Evolutionary conservation across 2,888 invertebrate genomes (phyloP).

Genomic region (Megastigmus dorsalis): DNA sequence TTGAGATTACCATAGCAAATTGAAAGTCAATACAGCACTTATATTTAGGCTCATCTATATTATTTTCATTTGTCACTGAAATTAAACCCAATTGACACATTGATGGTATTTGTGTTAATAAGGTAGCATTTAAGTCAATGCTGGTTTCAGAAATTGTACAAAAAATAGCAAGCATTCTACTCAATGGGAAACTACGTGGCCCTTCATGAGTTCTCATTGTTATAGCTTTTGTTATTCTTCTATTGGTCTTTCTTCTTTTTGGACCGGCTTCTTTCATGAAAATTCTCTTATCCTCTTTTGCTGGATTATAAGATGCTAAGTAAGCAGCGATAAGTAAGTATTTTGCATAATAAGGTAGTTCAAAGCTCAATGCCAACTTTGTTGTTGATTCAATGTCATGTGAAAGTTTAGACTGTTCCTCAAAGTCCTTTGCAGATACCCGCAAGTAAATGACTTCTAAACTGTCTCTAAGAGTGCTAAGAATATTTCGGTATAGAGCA

Average conservation of each 20-base stretch:
- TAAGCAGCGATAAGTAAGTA: slow-evolving; percentile 92
- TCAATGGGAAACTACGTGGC: slow-evolving; percentile 88
- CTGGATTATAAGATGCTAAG: slow-evolving; percentile 93
- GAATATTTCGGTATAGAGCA: slow-evolving; percentile 87
- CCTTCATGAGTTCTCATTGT: slow-evolving; percentile 79
- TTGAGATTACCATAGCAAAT: slow-evolving; percentile 86
- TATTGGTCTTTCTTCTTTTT: slow-evolving; percentile 77
- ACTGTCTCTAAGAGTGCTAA: slow-evolving; percentile 84
- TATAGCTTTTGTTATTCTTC: slow-evolving; percentile 2
- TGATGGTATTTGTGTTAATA: slow-evolving; percentile 91
- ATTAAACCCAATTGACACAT: slow-evolving; percentile 89
- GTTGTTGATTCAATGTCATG: slow-evolving; percentile 69
- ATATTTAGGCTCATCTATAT: slow-evolving; percentile 87
- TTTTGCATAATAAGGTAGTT: slow-evolving; percentile 92
- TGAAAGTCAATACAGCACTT: slow-evolving; percentile 91
- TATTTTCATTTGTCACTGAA: slow-evolving; percentile 82
- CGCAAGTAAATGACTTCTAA: slow-evolving; percentile 87
- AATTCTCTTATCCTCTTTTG: slow-evolving; percentile 89
- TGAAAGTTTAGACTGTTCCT: slow-evolving; percentile 58
- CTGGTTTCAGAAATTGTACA: slow-evolving; percentile 91
- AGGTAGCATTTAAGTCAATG: slow-evolving; percentile 88
- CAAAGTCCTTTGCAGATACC: slow-evolving; percentile 71
- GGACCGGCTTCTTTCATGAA: slow-evolving; percentile 87
- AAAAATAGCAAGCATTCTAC: slow-evolving; percentile 90
- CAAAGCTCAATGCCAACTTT: slow-evolving; percentile 77